Percentiles rank a stretch among this genome's conserved stretches.
phyloP scores from a whole-genome alignment of 1,140 invertebrate species.

The Drosophila lini region DNA sequence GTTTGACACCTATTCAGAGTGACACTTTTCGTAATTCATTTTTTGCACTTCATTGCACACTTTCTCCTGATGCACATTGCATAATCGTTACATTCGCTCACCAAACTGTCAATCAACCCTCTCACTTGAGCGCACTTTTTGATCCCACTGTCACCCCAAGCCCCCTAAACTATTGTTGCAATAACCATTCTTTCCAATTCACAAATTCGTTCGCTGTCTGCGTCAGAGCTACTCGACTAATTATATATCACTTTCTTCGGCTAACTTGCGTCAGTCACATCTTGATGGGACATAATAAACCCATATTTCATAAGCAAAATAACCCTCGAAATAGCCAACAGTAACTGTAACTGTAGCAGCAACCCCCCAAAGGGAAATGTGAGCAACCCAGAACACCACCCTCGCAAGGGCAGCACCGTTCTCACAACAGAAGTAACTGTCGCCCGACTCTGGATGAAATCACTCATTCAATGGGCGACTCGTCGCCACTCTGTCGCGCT shows the following conservation, averaged over 20 bases:
- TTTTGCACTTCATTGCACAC: constrained; percentile 35
- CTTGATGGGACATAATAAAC: constrained; percentile 67
- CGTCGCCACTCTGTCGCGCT: constrained; percentile 72
- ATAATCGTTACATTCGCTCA: constrained; percentile 26
- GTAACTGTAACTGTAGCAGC: constrained; percentile 14
- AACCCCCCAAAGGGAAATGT: constrained; percentile 36
- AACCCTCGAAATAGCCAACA: constrained; percentile 50
- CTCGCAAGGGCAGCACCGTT: constrained; percentile 21
- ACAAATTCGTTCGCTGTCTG: constrained; percentile 20
- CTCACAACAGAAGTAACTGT: constrained; percentile 26
- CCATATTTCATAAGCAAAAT: constrained; percentile 65
- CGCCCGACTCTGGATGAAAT: constrained; percentile 54
- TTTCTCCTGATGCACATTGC: constrained; percentile 31
- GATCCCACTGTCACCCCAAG: constrained; percentile 3
- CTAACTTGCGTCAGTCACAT: constrained; percentile 60
- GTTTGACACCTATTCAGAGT: constrained; percentile 6
- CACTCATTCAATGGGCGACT: constrained; percentile 62
- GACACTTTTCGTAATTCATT: constrained; percentile 21
- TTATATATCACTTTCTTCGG: constrained; percentile 64
- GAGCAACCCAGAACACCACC: constrained; percentile 29
- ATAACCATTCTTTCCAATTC: constrained; percentile 32
- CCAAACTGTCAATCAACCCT: constrained; percentile 57
- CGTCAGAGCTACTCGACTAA: constrained; percentile 51
- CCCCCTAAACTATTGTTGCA: constrained; percentile 13
- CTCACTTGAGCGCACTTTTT: constrained; percentile 23